These are phyloP conservation scores for Callospermophilus lateralis DNA, from an alignment of 2,113 vertebrate species.

Conservation along the genomic window DNA sequence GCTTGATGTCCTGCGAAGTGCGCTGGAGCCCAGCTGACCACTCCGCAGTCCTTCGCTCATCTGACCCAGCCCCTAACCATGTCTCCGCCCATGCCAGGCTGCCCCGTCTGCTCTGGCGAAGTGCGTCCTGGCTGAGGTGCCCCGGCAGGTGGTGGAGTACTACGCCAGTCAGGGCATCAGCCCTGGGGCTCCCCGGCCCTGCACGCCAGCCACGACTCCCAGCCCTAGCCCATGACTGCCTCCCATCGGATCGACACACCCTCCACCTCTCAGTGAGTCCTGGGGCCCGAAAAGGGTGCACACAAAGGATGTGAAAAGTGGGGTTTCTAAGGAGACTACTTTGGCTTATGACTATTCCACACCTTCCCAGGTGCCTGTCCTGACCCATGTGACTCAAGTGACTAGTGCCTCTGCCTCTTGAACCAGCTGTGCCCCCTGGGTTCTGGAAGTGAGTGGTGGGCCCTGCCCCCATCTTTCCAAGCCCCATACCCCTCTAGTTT, in stretches of 20 bases:
- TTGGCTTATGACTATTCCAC: neutral
- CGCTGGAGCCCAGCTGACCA: fast-evolving
- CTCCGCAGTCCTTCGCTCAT: neutral
- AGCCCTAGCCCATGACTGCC: slow-evolving; percentile 73
- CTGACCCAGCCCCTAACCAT: neutral
- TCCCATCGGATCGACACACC: neutral
- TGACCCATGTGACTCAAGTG: slow-evolving; percentile 77
- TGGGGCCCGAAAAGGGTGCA: neutral
- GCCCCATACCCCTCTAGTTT: slow-evolving; percentile 26
- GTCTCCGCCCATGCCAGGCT: slow-evolving; percentile 11
- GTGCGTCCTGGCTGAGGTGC: slow-evolving; percentile 85
- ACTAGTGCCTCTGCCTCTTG: slow-evolving; percentile 73
- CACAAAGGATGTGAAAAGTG: neutral
- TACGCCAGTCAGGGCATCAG: slow-evolving; percentile 84
- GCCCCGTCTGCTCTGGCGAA: slow-evolving; percentile 82
- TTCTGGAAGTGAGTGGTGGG: slow-evolving; percentile 61
- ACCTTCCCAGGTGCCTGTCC: slow-evolving; percentile 77
- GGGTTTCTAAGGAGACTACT: neutral
- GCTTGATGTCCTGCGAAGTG: neutral
- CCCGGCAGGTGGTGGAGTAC: slow-evolving; percentile 86
- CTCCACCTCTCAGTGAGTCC: slow-evolving; percentile 74
- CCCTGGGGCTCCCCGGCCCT: slow-evolving; percentile 74
- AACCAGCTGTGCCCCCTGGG: slow-evolving; percentile 66
- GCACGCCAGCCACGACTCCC: slow-evolving; percentile 72
- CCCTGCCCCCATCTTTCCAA: slow-evolving; percentile 59